Percentiles rank a stretch among this genome's conserved stretches.
Conservation (phyloP, 2,797 vertebrate species). For the Masticophis lateralis region DNA sequence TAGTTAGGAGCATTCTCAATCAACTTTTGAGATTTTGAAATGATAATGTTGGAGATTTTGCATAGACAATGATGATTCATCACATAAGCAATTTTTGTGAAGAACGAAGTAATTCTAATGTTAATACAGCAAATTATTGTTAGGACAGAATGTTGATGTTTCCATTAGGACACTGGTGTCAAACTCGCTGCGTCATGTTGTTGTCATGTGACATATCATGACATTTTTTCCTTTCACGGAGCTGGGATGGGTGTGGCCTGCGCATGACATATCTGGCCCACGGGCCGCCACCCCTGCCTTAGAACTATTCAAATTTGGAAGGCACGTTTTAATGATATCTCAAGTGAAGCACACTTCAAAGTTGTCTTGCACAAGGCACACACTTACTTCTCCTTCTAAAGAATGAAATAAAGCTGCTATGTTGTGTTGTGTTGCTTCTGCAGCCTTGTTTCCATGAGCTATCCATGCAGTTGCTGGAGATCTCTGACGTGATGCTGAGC, state of each 20-base stretch:
- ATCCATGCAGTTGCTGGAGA: background rate
- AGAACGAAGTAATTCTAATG: background rate
- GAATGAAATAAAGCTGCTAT: background rate
- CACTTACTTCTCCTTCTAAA: background rate
- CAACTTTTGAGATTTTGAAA: background rate
- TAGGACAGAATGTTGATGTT: background rate
- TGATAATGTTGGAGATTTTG: background rate
- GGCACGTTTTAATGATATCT: background rate
- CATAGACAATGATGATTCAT: background rate
- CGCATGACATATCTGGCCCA: too few relatives aligned
- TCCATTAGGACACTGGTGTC: background rate
- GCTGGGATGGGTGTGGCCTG: too few relatives aligned
- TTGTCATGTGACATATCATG: too few relatives aligned
- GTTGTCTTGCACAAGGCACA: background rate
- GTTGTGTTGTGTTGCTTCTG: background rate
- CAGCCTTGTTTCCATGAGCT: background rate
- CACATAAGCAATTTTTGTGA: background rate
- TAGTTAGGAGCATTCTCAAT: background rate
- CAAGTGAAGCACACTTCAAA: background rate
- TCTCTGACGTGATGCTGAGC: background rate
- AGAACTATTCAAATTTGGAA: background rate
- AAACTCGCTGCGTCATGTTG: background rate
- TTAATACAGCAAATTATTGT: background rate
- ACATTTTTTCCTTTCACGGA: too few relatives aligned
- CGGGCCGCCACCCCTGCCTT: too few relatives aligned